Evolutionary conservation across 1,140 invertebrate species (phyloP).

Genomic region (Spodoptera litura): DNA sequence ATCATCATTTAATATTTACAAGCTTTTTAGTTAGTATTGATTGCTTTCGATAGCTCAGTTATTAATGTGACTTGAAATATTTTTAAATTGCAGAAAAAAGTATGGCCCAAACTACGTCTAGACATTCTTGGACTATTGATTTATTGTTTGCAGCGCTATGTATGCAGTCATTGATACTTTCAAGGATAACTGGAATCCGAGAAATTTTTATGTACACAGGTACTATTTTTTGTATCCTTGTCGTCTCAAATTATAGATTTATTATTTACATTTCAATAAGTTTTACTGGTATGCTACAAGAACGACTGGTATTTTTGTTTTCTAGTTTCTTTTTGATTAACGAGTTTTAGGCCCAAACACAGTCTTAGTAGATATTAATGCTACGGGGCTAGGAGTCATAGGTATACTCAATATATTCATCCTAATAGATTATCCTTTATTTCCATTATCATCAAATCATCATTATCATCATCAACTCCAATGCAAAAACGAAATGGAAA

Average conservation of each 20-base stretch:
- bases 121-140: slow-evolving; percentile 26
- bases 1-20: slow-evolving; percentile 35
- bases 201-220: slow-evolving; percentile 6
- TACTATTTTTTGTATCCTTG: not conserved
- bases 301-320: no score
- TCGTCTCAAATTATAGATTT: slow-evolving; percentile 22
- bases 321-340: no score
- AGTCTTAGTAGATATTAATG: no score
- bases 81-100: slow-evolving; percentile 11
- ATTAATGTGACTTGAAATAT: slow-evolving; percentile 23
- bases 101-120: slow-evolving; percentile 16
- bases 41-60: slow-evolving; percentile 36
- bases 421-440: no score
- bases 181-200: slow-evolving; percentile 20
- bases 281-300: not conserved
- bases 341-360: no score
- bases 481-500: no score
- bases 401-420: no score
- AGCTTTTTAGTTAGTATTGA: slow-evolving; percentile 20
- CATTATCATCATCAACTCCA: no score
- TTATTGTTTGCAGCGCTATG: slow-evolving; percentile 20
- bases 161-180: slow-evolving; percentile 24
- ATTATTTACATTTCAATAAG: slow-evolving; percentile 22
- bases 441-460: no score
- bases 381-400: no score